Evolutionary conservation across 2,888 invertebrate genomes (phyloP).

Genomic region (Eledona agricola): DNA sequence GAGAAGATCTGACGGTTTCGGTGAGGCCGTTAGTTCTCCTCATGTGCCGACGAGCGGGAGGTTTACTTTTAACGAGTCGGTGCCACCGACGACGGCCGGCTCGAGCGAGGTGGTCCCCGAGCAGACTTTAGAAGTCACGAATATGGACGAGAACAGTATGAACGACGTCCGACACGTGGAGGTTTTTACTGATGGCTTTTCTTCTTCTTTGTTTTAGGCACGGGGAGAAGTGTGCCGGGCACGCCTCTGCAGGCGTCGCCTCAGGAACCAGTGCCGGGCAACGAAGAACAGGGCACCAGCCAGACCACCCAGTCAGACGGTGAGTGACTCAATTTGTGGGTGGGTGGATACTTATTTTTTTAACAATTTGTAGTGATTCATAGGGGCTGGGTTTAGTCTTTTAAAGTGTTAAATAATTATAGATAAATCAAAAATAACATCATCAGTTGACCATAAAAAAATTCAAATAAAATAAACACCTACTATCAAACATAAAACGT

Average conservation of each 20-base stretch:
- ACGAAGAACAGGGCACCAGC: conserved; percentile 51
- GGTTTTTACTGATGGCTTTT: conserved; percentile 38
- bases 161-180: no score
- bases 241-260: conserved; percentile 74
- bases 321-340: no score
- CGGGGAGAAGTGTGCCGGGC: conserved; percentile 74
- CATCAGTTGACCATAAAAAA: no score
- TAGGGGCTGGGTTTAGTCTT: no score
- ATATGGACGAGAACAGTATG: conserved; percentile 59
- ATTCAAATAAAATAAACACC: no score
- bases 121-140: conserved; percentile 56
- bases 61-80: conserved; percentile 72
- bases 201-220: conserved; percentile 62
- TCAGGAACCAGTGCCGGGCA: conserved; percentile 61
- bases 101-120: conserved; percentile 58
- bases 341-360: no score
- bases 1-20: conserved; percentile 84
- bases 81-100: conserved; percentile 49
- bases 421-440: no score
- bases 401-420: no score
- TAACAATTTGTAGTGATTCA: no score
- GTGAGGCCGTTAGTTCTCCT: conserved; percentile 92
- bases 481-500: no score
- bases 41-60: conserved; percentile 72
- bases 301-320: conserved; percentile 52